Evolutionary conservation across 2,113 vertebrate species (phyloP), one percentile per base, ranked within the genome.

Genomic region (Actenoides hombroni): DNA sequence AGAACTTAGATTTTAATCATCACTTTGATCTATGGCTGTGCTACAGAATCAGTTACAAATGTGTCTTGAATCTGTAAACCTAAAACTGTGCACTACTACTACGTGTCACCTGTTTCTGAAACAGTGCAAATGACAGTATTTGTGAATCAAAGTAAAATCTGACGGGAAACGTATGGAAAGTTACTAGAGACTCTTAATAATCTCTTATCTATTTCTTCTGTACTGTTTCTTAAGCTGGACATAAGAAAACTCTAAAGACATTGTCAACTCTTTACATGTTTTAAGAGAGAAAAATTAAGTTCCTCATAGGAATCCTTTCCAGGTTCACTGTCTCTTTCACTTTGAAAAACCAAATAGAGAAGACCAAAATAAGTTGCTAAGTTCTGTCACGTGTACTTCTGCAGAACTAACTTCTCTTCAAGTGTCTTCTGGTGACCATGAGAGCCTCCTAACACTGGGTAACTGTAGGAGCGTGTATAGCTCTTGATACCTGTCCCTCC

Each of bases 1-100:
- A 93, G 93, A 97, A 95, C 64, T 94, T 93, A 92, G 94, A 92
- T 97, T 96, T 97, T 97, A 97, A 97, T 97, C 91, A 95, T 91
- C 24, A 5, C 96, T 97, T 97, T 97, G 96, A 96, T 97, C 97
- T 96, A 56, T 68, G 77, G 63, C 92, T 94, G 74, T 86, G 95
- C 93, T 97, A 92, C 74, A 92, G 96, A 82, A 85, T 91, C 93
- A 87, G 83, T 79, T 97, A 97, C 95, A 97, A 92, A 95, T 96
- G 91, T 89, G 92, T 91, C 80, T 97, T 0, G 7, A 97, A 96
- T 96, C 80, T 91, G 83, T 93, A 97, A 97, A 93, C 33, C 74
- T 94, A 73, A 94, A 94, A 93, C 85, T 91, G 67, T 92, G 95
- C 77, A 94, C 92, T 87, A 94, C 88, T 93, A 42, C 77, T 77